Evolutionary conservation across 2,113 vertebrate genomes (phyloP).

Genomic region (Trematomus loennbergii): DNA sequence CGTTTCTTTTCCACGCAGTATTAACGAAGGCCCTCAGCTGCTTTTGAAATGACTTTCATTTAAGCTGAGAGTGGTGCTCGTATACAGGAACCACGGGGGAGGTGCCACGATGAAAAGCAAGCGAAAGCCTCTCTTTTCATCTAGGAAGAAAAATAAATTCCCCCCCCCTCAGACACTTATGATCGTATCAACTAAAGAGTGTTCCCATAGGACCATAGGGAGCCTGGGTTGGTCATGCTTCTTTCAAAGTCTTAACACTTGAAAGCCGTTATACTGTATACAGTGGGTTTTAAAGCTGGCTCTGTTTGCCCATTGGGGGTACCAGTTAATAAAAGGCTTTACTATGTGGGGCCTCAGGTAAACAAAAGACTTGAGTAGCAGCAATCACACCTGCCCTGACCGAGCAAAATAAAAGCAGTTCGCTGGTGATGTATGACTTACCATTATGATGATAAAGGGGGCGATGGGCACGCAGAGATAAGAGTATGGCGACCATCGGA

Average conservation of each 20-base stretch:
- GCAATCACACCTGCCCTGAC: slow-evolving; percentile 31
- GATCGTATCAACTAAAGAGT: slow-evolving; percentile 62
- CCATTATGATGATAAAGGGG: slow-evolving; percentile 72
- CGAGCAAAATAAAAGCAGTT: slow-evolving; percentile 37
- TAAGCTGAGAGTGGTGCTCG: slow-evolving; percentile 38
- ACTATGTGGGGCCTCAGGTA: slow-evolving; percentile 40
- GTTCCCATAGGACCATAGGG: slow-evolving; percentile 55
- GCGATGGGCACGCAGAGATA: slow-evolving; percentile 71
- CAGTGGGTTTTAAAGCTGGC: slow-evolving; percentile 37
- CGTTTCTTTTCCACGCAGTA: slow-evolving; percentile 39
- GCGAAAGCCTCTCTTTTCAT: slow-evolving; percentile 50
- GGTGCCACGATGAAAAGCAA: slow-evolving; percentile 30
- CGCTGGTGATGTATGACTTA: slow-evolving; percentile 59
- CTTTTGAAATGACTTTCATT: slow-evolving; percentile 62
- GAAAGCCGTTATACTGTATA: slow-evolving; percentile 42
- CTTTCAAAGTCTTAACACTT: slow-evolving; percentile 59
- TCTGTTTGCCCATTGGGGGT: slow-evolving; percentile 37
- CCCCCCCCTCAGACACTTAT: slow-evolving; percentile 31
- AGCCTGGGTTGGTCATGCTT: slow-evolving; percentile 24
- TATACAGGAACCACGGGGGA: slow-evolving; percentile 42
- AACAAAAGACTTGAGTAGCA: slow-evolving; percentile 25
- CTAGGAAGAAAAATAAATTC: slow-evolving; percentile 46
- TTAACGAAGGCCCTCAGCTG: slow-evolving; percentile 60
- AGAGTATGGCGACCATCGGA: slow-evolving; percentile 66
- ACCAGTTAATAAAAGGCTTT: slow-evolving; percentile 21